These are phyloP conservation scores for Palythoa grandis DNA, from an alignment of 92 coral and sea anemone species.

Conservation along the genomic window DNA sequence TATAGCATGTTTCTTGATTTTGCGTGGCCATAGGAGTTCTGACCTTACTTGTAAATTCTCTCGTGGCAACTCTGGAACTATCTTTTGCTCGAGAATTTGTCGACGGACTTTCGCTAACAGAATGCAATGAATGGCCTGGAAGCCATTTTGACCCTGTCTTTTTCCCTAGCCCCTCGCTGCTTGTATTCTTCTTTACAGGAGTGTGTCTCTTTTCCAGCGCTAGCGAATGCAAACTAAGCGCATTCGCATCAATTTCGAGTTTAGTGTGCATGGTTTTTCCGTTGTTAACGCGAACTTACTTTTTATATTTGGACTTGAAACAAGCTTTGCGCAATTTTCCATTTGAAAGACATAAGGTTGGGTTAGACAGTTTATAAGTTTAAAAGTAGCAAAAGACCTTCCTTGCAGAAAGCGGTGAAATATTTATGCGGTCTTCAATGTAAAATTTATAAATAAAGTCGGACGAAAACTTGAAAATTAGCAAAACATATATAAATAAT, in stretches of 20 bases:
- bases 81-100: not conserved
- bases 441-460: too few relatives aligned
- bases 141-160: not conserved
- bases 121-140: not conserved
- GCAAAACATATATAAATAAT: too few relatives aligned
- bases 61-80: not conserved
- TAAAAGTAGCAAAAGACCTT: too few relatives aligned
- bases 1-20: not conserved
- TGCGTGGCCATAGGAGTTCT: not conserved
- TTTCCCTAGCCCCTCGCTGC: not conserved
- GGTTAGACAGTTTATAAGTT: too few relatives aligned
- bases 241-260: not conserved
- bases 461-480: too few relatives aligned
- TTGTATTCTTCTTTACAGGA: not conserved
- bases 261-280: not conserved
- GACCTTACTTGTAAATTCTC: not conserved
- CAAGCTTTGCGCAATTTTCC: not conserved
- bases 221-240: not conserved
- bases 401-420: too few relatives aligned
- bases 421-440: too few relatives aligned
- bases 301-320: not conserved
- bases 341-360: too few relatives aligned
- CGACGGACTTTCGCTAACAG: not conserved
- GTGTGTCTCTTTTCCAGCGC: not conserved
- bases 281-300: not conserved